A percentile compares a stretch with the other conserved stretches of the same genome.
Conservation (phyloP, 30 jellyfish, hydroid and myxozoan species). For the Chrysaora quinquecirrha region DNA sequence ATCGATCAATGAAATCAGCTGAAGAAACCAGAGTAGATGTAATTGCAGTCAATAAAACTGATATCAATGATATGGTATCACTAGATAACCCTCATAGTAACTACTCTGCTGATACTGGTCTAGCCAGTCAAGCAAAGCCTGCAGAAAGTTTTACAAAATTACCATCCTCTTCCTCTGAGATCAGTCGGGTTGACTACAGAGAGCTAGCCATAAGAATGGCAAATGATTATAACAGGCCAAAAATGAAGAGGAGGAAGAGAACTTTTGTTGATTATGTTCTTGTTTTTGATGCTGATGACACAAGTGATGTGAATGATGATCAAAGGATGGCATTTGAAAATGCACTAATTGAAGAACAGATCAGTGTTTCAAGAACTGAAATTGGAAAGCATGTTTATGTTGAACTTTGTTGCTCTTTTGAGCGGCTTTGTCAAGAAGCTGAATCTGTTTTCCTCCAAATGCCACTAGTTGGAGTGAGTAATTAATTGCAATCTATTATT, state of each 20-base stretch:
- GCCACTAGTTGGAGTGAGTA: conserved; percentile 95
- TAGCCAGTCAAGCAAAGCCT: background rate
- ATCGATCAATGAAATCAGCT: background rate
- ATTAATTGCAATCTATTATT: background rate
- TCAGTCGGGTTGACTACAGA: conserved; percentile 26
- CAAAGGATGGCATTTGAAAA: conserved; percentile 73
- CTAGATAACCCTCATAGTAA: background rate
- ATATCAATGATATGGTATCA: background rate
- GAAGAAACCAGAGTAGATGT: background rate
- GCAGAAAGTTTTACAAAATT: background rate
- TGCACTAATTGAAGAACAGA: conserved; percentile 45
- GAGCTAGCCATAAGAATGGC: conserved; percentile 68
- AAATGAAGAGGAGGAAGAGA: conserved; percentile 8
- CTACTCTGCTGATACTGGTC: background rate
- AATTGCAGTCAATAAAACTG: background rate
- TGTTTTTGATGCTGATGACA: conserved; percentile 61
- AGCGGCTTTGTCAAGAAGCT: conserved; percentile 93
- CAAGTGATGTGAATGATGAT: conserved; percentile 30
- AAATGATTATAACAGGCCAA: conserved; percentile 44
- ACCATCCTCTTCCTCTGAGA: background rate
- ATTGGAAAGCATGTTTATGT: conserved; percentile 63
- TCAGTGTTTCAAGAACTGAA: conserved; percentile 44
- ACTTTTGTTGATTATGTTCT: conserved; percentile 75
- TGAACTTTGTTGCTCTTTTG: conserved; percentile 84
- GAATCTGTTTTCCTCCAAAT: conserved; percentile 78